These are phyloP conservation scores for Tipula vernalis DNA, from an alignment of 2,888 invertebrate genomes.

Conservation along the genomic window DNA sequence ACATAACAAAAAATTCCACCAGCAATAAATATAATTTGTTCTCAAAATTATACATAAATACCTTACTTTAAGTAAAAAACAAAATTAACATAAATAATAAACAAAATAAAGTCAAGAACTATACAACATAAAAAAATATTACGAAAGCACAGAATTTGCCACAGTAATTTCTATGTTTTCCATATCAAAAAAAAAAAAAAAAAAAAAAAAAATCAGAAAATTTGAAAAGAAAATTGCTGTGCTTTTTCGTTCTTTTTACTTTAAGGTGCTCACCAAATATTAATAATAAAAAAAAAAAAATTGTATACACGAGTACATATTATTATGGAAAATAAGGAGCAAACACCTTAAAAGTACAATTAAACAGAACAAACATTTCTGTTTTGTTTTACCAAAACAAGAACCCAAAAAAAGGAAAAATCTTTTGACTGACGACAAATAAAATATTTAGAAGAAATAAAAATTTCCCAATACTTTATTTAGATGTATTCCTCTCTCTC, in stretches of 20 bases:
- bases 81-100: not conserved
- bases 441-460: not conserved
- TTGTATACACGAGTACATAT: not conserved
- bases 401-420: not conserved
- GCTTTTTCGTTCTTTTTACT: not conserved
- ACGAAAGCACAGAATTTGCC: not conserved
- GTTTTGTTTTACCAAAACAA: not conserved
- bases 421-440: not conserved
- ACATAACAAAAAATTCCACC: not conserved
- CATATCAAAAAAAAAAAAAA: not conserved
- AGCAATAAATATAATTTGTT: not conserved
- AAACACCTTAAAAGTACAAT: not conserved
- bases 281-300: not conserved
- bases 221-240: not conserved
- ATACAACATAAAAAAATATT: not conserved
- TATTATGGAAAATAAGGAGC: not conserved
- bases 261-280: not conserved
- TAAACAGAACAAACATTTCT: not conserved
- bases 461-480: not conserved
- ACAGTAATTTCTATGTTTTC: not conserved
- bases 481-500: not conserved
- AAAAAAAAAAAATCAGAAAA: not conserved
- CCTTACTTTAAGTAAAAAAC: not conserved
- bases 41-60: not conserved
- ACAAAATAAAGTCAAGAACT: not conserved